Evolutionary conservation across 2,797 vertebrate species (phyloP).

Genomic region (Bovichtus diacanthus): DNA sequence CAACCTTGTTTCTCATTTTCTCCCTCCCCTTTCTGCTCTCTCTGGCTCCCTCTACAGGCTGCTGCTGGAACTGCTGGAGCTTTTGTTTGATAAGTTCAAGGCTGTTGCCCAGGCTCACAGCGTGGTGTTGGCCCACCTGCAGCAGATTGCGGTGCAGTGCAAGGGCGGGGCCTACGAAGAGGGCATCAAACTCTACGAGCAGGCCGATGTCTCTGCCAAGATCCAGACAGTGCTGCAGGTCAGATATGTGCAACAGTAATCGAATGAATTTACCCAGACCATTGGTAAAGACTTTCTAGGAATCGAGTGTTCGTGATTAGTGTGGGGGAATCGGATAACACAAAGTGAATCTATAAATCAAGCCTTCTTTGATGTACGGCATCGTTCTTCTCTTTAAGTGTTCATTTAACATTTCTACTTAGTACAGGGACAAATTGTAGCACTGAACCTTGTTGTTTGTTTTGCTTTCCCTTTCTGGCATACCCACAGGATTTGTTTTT

Average conservation of each 20-base stretch:
- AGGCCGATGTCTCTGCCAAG: slow-evolving; percentile 97
- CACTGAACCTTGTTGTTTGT: slow-evolving; percentile 25
- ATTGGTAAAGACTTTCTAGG: neutral
- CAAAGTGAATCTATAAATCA: neutral
- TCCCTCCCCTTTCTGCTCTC: neutral
- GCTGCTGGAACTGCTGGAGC: slow-evolving; percentile 94
- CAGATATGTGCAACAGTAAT: slow-evolving; percentile 45
- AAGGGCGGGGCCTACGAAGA: slow-evolving; percentile 86
- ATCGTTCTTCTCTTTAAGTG: neutral
- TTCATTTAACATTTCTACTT: neutral
- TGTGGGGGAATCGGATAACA: neutral
- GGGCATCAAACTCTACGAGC: slow-evolving; percentile 96
- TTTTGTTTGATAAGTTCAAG: slow-evolving; percentile 97
- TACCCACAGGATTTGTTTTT: slow-evolving; percentile 40
- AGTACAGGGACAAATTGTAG: neutral
- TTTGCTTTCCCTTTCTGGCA: slow-evolving; percentile 17
- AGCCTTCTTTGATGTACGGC: neutral
- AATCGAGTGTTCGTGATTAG: neutral
- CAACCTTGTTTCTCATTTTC: too few species aligned
- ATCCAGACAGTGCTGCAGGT: slow-evolving; percentile 98
- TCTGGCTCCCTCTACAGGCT: slow-evolving; percentile 87
- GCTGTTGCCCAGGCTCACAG: slow-evolving; percentile 94
- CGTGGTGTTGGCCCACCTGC: slow-evolving; percentile 92
- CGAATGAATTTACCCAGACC: neutral
- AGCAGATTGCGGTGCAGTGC: slow-evolving; percentile 86